Conservation (phyloP, 1,140 invertebrate species). For the Diachasmimorpha longicaudata region DNA sequence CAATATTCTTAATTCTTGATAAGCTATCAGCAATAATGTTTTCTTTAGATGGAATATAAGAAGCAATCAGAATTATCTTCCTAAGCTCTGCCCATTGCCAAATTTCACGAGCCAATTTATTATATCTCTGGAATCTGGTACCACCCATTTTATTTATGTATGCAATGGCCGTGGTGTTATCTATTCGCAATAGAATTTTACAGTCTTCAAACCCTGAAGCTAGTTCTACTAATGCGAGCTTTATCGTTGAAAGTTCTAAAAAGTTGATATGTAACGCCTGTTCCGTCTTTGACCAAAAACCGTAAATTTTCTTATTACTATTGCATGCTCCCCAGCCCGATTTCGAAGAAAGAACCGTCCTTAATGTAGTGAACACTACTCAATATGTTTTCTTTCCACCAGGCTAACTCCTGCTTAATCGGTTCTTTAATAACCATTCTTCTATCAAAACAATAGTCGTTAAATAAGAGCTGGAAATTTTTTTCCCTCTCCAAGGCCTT, state of each 20-base stretch:
- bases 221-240: constrained; percentile 4
- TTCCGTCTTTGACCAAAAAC: constrained; percentile 19
- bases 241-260: constrained; percentile 9
- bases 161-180: constrained; percentile 23
- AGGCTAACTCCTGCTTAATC: background rate
- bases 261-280: constrained; percentile 13
- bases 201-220: background rate
- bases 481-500: constrained; percentile 18
- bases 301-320: background rate
- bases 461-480: background rate
- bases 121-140: background rate
- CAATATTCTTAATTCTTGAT: background rate
- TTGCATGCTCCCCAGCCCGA: constrained; percentile 21
- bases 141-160: constrained; percentile 17
- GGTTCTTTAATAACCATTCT: background rate
- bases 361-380: background rate
- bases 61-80: background rate
- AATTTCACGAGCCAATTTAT: constrained; percentile 2
- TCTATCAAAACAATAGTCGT: background rate
- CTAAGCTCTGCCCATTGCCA: constrained; percentile 9
- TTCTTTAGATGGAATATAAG: constrained; percentile 21
- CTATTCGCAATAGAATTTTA: constrained; percentile 17
- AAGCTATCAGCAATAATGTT: background rate
- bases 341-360: constrained; percentile 1
- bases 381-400: constrained; percentile 10